Conservation (phyloP, 2,113 vertebrate genomes). For the Balaenoptera acutorostrata region DNA sequence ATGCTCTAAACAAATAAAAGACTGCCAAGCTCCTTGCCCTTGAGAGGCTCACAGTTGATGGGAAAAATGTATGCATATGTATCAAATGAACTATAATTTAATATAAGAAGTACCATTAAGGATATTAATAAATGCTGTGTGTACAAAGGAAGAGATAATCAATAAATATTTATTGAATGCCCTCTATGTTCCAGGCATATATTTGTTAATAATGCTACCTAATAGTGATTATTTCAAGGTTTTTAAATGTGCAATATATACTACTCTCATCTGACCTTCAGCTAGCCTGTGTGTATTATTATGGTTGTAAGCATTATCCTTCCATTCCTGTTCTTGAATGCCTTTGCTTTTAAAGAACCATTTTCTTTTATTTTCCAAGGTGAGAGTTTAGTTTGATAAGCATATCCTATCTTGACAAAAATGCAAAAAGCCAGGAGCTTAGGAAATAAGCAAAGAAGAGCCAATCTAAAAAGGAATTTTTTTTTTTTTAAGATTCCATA, state of each 20-base stretch:
- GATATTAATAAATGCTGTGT: neutral
- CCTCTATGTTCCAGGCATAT: neutral
- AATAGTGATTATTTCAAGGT: neutral
- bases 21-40: neutral
- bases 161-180: neutral
- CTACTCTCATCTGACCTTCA: neutral
- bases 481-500: neutral
- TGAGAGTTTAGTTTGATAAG: neutral
- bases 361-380: neutral
- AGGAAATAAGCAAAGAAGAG: neutral
- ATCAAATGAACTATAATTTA: neutral
- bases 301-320: neutral
- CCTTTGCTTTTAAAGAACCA: neutral
- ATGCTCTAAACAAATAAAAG: neutral
- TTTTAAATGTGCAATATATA: neutral
- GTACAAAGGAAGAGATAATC: neutral
- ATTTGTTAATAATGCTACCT: neutral
- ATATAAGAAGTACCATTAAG: neutral
- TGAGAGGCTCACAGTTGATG: neutral
- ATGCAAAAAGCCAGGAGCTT: neutral
- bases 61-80: neutral
- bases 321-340: neutral
- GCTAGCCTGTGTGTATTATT: neutral
- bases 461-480: neutral
- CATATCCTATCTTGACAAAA: slow-evolving; percentile 8